Evolutionary conservation across 2,797 vertebrate genomes (phyloP).

Genomic region (Sphenopsis melanotis): DNA sequence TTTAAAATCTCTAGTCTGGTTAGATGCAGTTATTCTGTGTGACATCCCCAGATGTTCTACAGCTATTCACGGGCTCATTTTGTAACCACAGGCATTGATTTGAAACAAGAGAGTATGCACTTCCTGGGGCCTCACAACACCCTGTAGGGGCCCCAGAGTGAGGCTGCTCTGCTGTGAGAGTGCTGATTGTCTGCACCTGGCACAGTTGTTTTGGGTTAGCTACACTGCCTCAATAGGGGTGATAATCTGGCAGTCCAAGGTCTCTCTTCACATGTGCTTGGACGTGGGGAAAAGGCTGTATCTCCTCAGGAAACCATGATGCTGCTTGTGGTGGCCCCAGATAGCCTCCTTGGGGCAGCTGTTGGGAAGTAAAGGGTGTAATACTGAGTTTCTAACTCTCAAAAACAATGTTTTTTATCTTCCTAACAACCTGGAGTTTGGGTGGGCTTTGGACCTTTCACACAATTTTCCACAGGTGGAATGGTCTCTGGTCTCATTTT

Average conservation of each 20-base stretch:
- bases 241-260: background rate
- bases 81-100: background rate
- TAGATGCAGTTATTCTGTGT: background rate
- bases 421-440: background rate
- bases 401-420: background rate
- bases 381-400: background rate
- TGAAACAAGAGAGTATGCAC: background rate
- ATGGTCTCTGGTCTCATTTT: background rate
- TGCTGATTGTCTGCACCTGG: background rate
- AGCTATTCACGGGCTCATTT: background rate
- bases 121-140: background rate
- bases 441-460: background rate
- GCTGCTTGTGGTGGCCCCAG: background rate
- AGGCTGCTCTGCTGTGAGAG: accelerated
- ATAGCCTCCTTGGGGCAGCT: background rate
- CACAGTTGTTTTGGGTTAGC: accelerated
- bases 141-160: accelerated
- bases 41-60: background rate
- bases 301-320: background rate
- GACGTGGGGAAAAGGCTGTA: background rate
- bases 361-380: background rate
- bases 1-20: background rate
- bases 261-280: background rate
- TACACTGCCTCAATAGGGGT: background rate
- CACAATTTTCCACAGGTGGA: background rate